Base-by-base conservation (phyloP, 1,140 invertebrate species). In the Sarcophaga peregrina region DNA sequence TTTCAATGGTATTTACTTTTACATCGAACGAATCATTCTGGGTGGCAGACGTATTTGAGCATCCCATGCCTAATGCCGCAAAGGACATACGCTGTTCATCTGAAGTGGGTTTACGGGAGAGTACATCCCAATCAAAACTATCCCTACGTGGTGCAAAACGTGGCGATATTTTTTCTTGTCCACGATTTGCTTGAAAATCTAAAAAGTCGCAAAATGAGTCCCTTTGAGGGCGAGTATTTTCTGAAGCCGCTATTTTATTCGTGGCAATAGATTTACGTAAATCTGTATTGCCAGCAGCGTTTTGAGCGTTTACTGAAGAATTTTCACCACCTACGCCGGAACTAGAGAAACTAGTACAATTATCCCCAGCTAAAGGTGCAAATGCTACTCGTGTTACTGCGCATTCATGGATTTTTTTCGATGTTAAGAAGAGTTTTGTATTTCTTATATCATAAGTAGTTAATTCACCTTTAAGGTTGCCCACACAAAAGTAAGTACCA, bases 151-250 rank as follows among this genome's bases (percentile, higher is more conserved):
- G 83, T 8, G 84, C 83, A 9, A 88, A 47, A 0, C 87, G 87
- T 8, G 86, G 85, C 5, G 88, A 89, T 76, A 86, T 85, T 37
- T 87, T 86, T 20, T 89, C 87, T n/a, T 86, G 48, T 6, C 48
- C 58, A 6, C 84, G 84, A 10, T 85, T 82, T 5, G 73, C 68
- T 20, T 88, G 88, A 15, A 85, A 84, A 80, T 90, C 89, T 7
- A 90, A 25, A 37, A 90, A 90, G 83, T 90, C 89, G 82, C 87
- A 90, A 80, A 90, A 90, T 3, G 89, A 90, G 72, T 90, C 89
- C 1, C 87, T 83, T 8, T 86, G 84, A 20, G 47, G 81, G 0
- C 86, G 84, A 5, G 48, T 50, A 78, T 78, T 78, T 72, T 37
- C 84, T 15, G 78, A 58, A 10, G 82, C 80, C 13, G 4, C 80